Conservation (phyloP, 2,797 vertebrate genomes). For the Streptopelia turtur region DNA sequence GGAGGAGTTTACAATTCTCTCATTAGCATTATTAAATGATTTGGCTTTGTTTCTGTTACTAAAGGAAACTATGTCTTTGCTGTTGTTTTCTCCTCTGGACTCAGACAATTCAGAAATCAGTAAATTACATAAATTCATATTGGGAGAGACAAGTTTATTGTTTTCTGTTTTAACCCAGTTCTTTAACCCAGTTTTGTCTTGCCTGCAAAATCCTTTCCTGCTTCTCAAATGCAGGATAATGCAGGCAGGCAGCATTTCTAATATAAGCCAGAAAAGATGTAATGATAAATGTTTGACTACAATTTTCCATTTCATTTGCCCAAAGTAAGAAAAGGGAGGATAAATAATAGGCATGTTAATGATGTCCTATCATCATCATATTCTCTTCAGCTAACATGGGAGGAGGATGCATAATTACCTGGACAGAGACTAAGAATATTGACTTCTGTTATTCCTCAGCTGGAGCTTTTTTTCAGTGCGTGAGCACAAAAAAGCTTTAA, state of each 20-base stretch:
- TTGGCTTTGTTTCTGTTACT: not conserved
- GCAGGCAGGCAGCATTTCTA: not conserved
- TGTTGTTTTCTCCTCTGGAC: not conserved
- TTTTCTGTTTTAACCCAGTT: not conserved
- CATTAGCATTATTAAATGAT: not conserved
- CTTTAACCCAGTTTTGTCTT: not conserved
- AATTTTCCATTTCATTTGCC: not conserved
- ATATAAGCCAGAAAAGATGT: not conserved
- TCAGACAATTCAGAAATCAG: not conserved
- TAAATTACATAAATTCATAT: not conserved
- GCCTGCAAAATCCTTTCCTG: not conserved
- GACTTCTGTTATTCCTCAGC: constrained; percentile 6
- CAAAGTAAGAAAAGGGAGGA: not conserved
- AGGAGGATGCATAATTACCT: not conserved
- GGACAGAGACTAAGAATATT: not conserved
- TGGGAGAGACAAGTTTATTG: not conserved
- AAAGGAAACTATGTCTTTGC: not conserved
- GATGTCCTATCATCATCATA: not conserved
- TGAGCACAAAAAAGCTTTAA: constrained; percentile 32
- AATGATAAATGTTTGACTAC: not conserved
- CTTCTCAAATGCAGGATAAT: not conserved
- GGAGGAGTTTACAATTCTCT: not conserved
- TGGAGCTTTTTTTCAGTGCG: constrained; percentile 5
- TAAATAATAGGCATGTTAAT: not conserved
- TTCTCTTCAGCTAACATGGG: not conserved